Evolutionary conservation across 23 tunicate genomes (phyloP), one percentile per base, ranked within the genome.

Genomic region (Styela clava): DNA sequence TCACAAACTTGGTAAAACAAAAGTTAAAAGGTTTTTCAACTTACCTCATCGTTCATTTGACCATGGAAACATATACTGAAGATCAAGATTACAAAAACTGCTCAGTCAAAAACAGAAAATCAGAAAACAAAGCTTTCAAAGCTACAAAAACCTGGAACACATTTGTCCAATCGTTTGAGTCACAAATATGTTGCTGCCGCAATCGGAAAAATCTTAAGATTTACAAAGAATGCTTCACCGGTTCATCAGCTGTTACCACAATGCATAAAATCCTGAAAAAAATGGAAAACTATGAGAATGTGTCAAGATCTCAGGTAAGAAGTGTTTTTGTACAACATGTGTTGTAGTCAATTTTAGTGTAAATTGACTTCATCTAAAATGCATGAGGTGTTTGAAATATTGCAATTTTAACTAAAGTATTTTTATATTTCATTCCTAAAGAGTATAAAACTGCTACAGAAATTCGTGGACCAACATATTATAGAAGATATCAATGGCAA

Each of bases 191-290:
- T 29, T 67, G 71, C 24, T 12, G 31, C 18, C 21, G 24, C 16
- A 27, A 67, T 19, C 16, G 0, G 22, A 67, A 21, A 67, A 67
- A 67, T 67, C 22, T 67, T 29, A 27, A 29, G 18, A 67, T 24
- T 67, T 67, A 67, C 71, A 24, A 67, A 1, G 22, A 67, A 16
- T 67, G 71, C 31, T 67, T 67, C 31, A 19, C 71, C 31, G 71
- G 22, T 25, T 18, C 32, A 27, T 25, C 31, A 16, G 71, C 71
- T 67, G 31, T 29, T 0, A 21, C 19, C 0, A 29, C 22, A 29
- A 67, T 67, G 71, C 31, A 25, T 67, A 16, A 27, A 16, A 67
- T 67, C 22, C 22, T 67, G 64, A 67, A 67, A 67, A 24, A 27
- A 16, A 67, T 25, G 32, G 24, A 21, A 18, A 67, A 67, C 24